Evolutionary conservation across 2,888 invertebrate species (phyloP), one percentile per base, ranked within the genome.

Genomic region (Argyra leucocephala): DNA sequence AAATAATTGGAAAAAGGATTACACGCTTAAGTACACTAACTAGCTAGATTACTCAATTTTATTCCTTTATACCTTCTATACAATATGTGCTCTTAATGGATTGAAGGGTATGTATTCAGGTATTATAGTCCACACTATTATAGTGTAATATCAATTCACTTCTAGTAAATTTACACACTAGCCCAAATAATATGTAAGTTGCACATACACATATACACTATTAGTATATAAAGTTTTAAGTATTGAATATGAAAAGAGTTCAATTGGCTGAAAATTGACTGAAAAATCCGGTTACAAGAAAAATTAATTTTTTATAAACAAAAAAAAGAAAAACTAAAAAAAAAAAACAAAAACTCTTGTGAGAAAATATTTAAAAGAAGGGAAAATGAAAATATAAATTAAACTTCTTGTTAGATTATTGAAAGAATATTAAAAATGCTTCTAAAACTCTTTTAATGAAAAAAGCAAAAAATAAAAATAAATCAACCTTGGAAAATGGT

Each of bases 251-350:
- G 48, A 48, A 48, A 48, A 18, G 18, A 48, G n/a, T 18, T 48
- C 48, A 48, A 48, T 48, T 48, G 48, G 48, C n/a, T 48, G 48
- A 48, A 48, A 48, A 48, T 48, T 48, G n/a, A n/a, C n/a, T n/a
- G 48, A 15, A 48, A 48, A 48, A 48, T 48, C 48, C 48, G 12
- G 48, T 48, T 48, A 48, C 48, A 9, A n/a, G 31, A 31, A 31
- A 31, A 31, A 31, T 31, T 31, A 31, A 31, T 31, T 31, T 31
- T 31, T 5, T 10, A 31, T 7, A 31, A 48, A 48, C 18, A n/a
- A 12, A 48, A 1, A 48, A 48, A 48, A 48, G n/a, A n/a, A n/a
- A n/a, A n/a, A n/a, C n/a, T n/a, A n/a, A 48, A 48, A 48, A 48
- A 48, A 48, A 18, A 48, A 31, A 31, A 31, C 7, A 26, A 26